Evolutionary conservation across 2,888 invertebrate species (phyloP), one percentile per base, ranked within the genome.

Genomic region (Phorcus lineatus): DNA sequence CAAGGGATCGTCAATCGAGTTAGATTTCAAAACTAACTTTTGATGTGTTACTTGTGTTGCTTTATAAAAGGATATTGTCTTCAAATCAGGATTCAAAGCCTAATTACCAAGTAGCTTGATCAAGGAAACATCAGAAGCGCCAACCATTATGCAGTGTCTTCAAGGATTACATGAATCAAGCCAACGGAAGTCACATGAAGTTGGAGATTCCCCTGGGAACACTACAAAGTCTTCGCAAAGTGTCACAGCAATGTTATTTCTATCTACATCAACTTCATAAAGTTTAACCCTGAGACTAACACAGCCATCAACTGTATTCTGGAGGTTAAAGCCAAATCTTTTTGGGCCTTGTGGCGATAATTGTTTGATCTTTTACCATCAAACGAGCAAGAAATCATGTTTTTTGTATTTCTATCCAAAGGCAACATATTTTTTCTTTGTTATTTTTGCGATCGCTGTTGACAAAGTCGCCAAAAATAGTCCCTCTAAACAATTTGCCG

Each of bases 311-410:
- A 47, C 47, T 11, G 47, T 47, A 47, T 47, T 47, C 47, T 11
- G 47, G 47, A 47, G 47, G 47, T 47, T 6, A 47, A 47, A 47
- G 47, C 47, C 47, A 47, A 47, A 47, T 47, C 47, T 47, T 47
- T 47, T 47, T 19, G 0, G 7, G 57, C 70, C 70, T 70, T 36
- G 19, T 28, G 36, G 70, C 36, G 24, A 47, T 47, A 6, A 16
- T 62, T 62, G n/a, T 36, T 70, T 70, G 36, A 70, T 70, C 70
- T 70, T 70, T 70, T 40, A 36, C n/a, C 31, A 40, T 70, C 70
- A 70, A 70, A 70, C 22, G 19, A 36, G 36, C 11, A 70, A 40
- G 40, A 36, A 70, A 70, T 40, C 31, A 19, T 17, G 17, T 36
- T 70, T 70, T 31, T 70, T 70, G 19, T 31, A 70, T 70, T 36